A percentile compares a stretch with the other conserved stretches of the same genome.
Conservation (phyloP, 1,140 invertebrate genomes). For the Penaeus vannamei region DNA sequence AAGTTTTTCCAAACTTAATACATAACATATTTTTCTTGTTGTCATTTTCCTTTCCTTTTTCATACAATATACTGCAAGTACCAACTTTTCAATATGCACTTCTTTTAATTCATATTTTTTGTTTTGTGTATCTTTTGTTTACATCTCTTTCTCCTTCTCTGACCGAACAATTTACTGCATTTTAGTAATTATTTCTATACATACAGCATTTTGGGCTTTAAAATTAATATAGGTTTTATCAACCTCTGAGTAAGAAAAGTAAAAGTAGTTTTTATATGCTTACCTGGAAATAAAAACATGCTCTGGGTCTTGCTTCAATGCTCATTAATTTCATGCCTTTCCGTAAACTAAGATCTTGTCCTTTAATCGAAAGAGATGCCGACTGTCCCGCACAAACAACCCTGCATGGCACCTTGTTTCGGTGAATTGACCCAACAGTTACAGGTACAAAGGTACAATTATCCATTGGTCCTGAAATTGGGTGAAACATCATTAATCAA, state of each 20-base stretch:
- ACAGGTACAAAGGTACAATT: slow-evolving; percentile 86
- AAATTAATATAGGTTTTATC: neutral
- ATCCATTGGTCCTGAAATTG: slow-evolving; percentile 81
- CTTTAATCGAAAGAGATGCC: slow-evolving; percentile 86
- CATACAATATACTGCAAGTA: too few relatives aligned
- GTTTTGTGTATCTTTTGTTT: too few relatives aligned
- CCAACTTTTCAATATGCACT: too few relatives aligned
- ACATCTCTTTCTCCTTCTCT: too few relatives aligned
- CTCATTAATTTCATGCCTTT: slow-evolving; percentile 86
- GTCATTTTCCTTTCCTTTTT: too few relatives aligned
- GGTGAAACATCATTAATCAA: neutral
- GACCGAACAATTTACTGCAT: too few relatives aligned
- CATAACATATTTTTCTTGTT: too few relatives aligned
- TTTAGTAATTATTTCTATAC: too few relatives aligned
- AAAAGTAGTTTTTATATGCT: slow-evolving; percentile 27
- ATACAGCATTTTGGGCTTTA: too few relatives aligned
- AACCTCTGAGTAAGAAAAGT: neutral
- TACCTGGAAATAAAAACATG: slow-evolving; percentile 86
- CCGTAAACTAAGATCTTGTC: slow-evolving; percentile 78
- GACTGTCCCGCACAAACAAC: slow-evolving; percentile 91
- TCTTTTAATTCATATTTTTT: too few relatives aligned
- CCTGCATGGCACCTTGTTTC: slow-evolving; percentile 91
- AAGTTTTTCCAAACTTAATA: neutral
- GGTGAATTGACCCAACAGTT: slow-evolving; percentile 86
- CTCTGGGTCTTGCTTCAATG: slow-evolving; percentile 75